Percentiles rank a stretch among this genome's conserved stretches.
Evolutionary conservation across 2,797 vertebrate genomes (phyloP).

Genomic region (Premnoplex brunnescens): DNA sequence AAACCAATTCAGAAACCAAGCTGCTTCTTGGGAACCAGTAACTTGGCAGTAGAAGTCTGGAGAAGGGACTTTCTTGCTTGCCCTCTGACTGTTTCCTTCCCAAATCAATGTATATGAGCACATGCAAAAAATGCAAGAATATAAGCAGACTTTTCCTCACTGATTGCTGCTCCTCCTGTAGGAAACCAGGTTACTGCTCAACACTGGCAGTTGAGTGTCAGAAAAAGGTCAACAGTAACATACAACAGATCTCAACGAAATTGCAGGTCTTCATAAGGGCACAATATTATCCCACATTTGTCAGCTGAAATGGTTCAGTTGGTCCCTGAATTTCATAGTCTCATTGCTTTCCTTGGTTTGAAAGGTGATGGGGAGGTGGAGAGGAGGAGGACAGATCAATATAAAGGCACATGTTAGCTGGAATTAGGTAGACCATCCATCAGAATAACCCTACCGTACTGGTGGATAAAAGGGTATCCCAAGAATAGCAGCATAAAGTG

Average conservation of each 20-base stretch:
- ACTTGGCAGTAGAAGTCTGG: not conserved
- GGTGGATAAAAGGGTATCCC: not conserved
- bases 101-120: not conserved
- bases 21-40: not conserved
- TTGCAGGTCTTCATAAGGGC: not conserved
- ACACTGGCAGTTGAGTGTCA: not conserved
- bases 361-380: not conserved
- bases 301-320: not conserved
- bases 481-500: not conserved
- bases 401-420: not conserved
- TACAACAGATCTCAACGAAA: not conserved
- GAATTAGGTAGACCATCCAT: slow-evolving; percentile 9
- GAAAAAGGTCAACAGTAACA: not conserved
- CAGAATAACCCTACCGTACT: not conserved
- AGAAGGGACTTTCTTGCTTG: not conserved
- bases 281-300: rapidly evolving
- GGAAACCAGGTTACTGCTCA: not conserved
- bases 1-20: not conserved
- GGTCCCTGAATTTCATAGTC: not conserved
- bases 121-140: not conserved
- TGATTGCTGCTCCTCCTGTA: not conserved
- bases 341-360: not conserved
- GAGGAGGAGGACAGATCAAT: not conserved
- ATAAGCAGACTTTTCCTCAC: not conserved
- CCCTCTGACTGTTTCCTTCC: not conserved